Percentiles rank a stretch among this genome's conserved stretches.
phyloP scores from a whole-genome alignment of 2,888 invertebrate species.

The Eugnorisma glareosa region DNA sequence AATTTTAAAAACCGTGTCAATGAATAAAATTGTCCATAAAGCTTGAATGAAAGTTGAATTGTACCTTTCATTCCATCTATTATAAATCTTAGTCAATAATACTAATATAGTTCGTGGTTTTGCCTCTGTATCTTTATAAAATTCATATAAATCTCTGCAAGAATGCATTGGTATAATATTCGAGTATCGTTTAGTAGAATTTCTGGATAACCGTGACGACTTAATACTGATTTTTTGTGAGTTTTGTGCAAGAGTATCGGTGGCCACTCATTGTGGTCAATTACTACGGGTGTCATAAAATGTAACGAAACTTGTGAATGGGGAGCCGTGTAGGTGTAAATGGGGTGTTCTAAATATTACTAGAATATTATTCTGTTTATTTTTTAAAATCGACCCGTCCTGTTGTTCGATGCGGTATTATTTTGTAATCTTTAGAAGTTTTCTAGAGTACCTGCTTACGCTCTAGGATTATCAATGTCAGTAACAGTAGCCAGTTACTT shows the following conservation, averaged over 20 bases:
- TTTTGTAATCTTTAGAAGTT: background rate
- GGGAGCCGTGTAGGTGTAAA: conserved; percentile 58
- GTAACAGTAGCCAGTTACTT: background rate
- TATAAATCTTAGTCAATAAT: conserved; percentile 67
- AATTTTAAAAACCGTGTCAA: conserved; percentile 53
- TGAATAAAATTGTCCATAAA: conserved; percentile 48
- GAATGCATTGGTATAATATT: conserved; percentile 68
- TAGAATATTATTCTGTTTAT: background rate
- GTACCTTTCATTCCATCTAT: conserved; percentile 57
- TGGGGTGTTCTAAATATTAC: conserved; percentile 67
- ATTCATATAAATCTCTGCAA: conserved; percentile 82
- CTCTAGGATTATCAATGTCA: background rate
- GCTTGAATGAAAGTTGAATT: conserved; percentile 61
- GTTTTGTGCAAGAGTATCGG: conserved; percentile 74
- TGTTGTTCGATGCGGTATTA: background rate
- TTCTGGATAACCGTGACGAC: conserved; percentile 80
- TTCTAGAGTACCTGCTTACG: background rate
- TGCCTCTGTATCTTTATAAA: conserved; percentile 82
- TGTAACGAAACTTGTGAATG: conserved; percentile 77
- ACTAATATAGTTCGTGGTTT: conserved; percentile 63
- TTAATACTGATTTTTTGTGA: conserved; percentile 76
- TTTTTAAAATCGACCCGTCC: background rate
- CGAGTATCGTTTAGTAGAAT: conserved; percentile 73
- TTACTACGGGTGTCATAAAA: conserved; percentile 87
- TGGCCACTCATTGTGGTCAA: conserved; percentile 78